Evolutionary conservation across 2,888 invertebrate genomes (phyloP).

Genomic region (Hirtodrosophila duncani): DNA sequence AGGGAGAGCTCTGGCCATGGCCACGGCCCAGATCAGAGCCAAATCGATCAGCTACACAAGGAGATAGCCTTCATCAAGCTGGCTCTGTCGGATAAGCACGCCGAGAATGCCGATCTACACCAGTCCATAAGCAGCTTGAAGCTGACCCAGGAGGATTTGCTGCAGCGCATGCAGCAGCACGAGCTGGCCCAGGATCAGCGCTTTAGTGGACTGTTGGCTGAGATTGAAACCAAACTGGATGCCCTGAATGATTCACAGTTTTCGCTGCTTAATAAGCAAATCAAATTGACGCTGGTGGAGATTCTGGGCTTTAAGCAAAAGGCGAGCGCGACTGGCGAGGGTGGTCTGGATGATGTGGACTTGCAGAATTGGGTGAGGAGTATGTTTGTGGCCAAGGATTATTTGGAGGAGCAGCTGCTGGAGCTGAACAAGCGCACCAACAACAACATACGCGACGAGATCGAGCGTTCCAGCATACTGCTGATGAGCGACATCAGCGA

Average conservation of each 20-base stretch:
- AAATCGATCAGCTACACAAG: conserved; percentile 80
- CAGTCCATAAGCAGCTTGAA: conserved; percentile 69
- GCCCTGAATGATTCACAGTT: conserved; percentile 78
- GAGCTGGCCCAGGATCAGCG: conserved; percentile 68
- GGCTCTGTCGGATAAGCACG: conserved; percentile 80
- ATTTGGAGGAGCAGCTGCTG: conserved; percentile 80
- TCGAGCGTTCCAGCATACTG: conserved; percentile 76
- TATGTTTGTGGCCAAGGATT: conserved; percentile 82
- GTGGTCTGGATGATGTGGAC: conserved; percentile 78
- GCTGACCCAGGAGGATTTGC: conserved; percentile 64
- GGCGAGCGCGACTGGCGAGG: conserved; percentile 69
- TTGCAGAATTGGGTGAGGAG: conserved; percentile 82
- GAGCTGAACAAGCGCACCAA: conserved; percentile 79
- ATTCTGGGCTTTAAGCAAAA: conserved; percentile 78
- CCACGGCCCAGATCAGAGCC: conserved; percentile 64
- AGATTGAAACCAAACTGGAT: conserved; percentile 72
- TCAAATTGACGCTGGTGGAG: conserved; percentile 80
- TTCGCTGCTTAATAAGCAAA: conserved; percentile 80
- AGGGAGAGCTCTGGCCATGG: conserved; percentile 45
- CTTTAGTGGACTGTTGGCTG: conserved; percentile 65
- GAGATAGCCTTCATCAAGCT: conserved; percentile 81
- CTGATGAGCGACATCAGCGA: conserved; percentile 79
- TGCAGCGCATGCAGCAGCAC: conserved; percentile 66
- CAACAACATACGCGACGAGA: conserved; percentile 77
- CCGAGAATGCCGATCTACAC: conserved; percentile 74